Evolutionary conservation across 2,113 vertebrate genomes (phyloP).

Genomic region (Anseranas semipalmata): DNA sequence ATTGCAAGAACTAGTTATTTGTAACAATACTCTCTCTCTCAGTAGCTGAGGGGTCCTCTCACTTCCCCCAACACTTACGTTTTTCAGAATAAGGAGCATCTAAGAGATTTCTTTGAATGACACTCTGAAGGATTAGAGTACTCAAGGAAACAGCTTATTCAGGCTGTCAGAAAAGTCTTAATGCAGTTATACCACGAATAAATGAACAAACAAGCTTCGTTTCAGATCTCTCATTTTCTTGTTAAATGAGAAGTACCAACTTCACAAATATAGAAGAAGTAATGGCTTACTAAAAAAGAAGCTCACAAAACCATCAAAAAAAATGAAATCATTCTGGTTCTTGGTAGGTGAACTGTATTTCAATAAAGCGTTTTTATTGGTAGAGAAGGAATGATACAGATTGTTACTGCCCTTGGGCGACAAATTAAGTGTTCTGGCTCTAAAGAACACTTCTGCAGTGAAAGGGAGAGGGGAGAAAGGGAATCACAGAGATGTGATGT

Average conservation of each 20-base stretch:
- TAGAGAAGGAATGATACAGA: not conserved
- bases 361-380: not conserved
- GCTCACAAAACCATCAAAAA: not conserved
- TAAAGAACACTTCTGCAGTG: not conserved
- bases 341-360: not conserved
- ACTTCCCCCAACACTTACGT: not conserved
- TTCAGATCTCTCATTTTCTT: not conserved
- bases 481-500: not conserved
- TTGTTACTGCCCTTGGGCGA: not conserved
- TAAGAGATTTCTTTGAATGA: not conserved
- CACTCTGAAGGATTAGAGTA: not conserved
- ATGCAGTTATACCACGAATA: not conserved
- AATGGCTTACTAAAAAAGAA: not conserved
- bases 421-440: not conserved
- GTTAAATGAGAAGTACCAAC: not conserved
- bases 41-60: not conserved
- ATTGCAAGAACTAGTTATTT: not conserved
- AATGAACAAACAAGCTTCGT: not conserved
- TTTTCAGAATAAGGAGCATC: not conserved
- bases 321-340: not conserved
- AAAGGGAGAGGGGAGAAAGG: fast-evolving
- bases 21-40: not conserved
- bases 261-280: not conserved
- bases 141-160: not conserved
- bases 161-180: not conserved